phyloP scores from a whole-genome alignment of 2,888 invertebrate genomes.

The Campaea margaritaria region DNA sequence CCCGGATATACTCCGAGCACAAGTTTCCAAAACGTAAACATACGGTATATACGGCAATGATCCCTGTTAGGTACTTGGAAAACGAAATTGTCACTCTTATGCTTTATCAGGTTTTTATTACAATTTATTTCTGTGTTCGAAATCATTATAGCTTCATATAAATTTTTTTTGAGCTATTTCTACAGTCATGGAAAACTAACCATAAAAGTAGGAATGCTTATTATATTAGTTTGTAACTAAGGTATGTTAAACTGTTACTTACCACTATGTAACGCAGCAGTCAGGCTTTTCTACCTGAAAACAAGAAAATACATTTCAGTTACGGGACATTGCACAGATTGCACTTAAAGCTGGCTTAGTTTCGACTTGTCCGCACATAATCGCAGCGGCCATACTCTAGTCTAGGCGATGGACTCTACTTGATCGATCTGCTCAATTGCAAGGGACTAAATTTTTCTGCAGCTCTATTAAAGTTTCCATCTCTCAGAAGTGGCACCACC shows the following conservation, averaged over 20 bases:
- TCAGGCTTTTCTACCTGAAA: slow-evolving; percentile 39
- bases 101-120: too few species aligned
- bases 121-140: neutral
- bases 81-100: slow-evolving; percentile 40
- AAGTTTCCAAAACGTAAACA: slow-evolving; percentile 66
- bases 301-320: slow-evolving; percentile 29
- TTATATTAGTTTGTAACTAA: neutral
- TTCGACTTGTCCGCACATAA: too few species aligned
- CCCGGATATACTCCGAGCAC: slow-evolving; percentile 67
- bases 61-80: slow-evolving; percentile 46
- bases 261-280: slow-evolving; percentile 32
- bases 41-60: slow-evolving; percentile 51
- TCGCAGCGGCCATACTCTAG: too few species aligned
- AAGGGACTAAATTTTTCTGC: too few species aligned
- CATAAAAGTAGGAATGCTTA: neutral
- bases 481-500: too few species aligned
- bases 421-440: too few species aligned
- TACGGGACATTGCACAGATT: slow-evolving; percentile 20
- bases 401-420: too few species aligned
- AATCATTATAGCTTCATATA: neutral
- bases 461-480: too few species aligned
- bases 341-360: slow-evolving; percentile 5
- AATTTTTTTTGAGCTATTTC: neutral
- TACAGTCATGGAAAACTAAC: neutral
- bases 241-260: slow-evolving; percentile 14